phyloP scores from a whole-genome alignment of 2,797 vertebrate species.

The Sebastes kiyomatsui region DNA sequence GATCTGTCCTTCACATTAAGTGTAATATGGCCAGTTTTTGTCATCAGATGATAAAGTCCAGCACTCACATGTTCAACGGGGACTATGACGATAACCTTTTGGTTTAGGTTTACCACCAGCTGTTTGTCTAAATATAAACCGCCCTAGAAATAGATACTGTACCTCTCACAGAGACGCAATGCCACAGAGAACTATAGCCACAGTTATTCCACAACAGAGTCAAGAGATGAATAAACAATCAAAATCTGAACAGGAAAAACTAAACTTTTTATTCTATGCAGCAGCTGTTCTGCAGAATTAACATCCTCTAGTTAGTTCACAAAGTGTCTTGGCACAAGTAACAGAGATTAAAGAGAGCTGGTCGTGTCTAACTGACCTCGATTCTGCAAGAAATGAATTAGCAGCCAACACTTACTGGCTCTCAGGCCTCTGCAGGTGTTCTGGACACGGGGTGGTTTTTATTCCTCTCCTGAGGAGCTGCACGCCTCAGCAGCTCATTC shows the following conservation, averaged over 20 bases:
- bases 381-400: neutral
- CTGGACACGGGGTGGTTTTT: constrained; percentile 4
- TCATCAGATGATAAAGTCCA: neutral
- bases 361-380: neutral
- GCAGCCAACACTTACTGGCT: constrained; percentile 40
- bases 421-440: constrained; percentile 18
- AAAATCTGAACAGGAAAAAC: neutral
- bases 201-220: constrained; percentile 3
- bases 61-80: neutral
- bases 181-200: neutral
- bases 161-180: constrained; percentile 28
- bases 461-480: constrained; percentile 39
- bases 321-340: neutral
- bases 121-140: constrained; percentile 77
- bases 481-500: constrained; percentile 44
- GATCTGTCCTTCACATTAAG: neutral
- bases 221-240: neutral
- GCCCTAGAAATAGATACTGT: constrained; percentile 56
- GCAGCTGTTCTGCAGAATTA: neutral
- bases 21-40: neutral
- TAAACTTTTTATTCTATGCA: neutral
- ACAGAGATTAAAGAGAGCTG: neutral
- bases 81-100: constrained; percentile 16
- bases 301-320: neutral
- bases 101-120: constrained; percentile 35